phyloP scores from a whole-genome alignment of 2,888 invertebrate genomes.

The Parnassius smintheus region DNA sequence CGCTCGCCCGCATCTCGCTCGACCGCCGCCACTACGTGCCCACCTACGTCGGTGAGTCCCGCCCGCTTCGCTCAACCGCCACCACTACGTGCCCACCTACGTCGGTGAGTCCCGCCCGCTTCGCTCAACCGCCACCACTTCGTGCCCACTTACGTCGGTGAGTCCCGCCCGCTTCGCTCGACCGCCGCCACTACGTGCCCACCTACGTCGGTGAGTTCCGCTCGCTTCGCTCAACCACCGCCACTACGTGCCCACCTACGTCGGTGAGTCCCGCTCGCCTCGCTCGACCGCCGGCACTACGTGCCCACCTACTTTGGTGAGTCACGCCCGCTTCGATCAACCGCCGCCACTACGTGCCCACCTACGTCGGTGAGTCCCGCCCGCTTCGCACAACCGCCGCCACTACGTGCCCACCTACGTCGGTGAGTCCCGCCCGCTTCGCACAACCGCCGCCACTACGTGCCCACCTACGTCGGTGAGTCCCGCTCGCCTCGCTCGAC shows the following conservation, averaged over 20 bases:
- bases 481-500: background rate
- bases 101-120: slow-evolving; percentile 68
- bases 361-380: background rate
- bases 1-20: slow-evolving; percentile 53
- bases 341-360: background rate
- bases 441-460: background rate
- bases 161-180: background rate
- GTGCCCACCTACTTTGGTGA: slow-evolving; percentile 1
- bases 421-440: background rate
- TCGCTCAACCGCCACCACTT: no score
- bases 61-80: no score
- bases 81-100: slow-evolving; percentile 42
- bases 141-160: slow-evolving; percentile 4
- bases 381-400: no score
- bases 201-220: slow-evolving; percentile 4
- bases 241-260: slow-evolving; percentile 91
- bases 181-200: background rate
- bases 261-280: slow-evolving; percentile 48
- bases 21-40: slow-evolving; percentile 91
- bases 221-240: slow-evolving; percentile 46
- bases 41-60: slow-evolving; percentile 88
- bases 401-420: background rate
- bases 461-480: slow-evolving; percentile 1
- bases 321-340: no score
- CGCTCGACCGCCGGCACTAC: background rate